These are phyloP conservation scores for Gambusia affinis DNA, from an alignment of 2,113 vertebrate species.

Conservation along the genomic window DNA sequence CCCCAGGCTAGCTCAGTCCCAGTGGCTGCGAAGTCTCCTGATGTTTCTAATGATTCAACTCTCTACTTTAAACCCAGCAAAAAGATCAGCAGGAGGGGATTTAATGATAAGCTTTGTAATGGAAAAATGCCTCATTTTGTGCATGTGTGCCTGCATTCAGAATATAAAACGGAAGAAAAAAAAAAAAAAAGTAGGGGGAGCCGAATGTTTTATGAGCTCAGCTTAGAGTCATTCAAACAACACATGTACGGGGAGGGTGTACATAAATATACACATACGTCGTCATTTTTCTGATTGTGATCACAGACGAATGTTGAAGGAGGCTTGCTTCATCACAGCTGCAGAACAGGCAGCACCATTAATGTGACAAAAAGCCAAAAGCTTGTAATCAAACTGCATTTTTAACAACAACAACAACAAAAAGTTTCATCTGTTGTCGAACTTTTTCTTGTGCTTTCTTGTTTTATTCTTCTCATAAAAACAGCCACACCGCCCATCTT, in stretches of 20 bases:
- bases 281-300: conserved; percentile 49
- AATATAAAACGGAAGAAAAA: conserved; percentile 37
- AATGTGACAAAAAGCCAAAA: not conserved
- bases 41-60: conserved; percentile 75
- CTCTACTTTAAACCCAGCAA: conserved; percentile 72
- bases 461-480: not conserved
- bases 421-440: no score
- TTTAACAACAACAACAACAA: not conserved
- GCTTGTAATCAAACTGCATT: not conserved
- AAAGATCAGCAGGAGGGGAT: conserved; percentile 74
- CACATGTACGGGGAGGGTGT: conserved; percentile 41
- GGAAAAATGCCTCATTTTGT: conserved; percentile 75
- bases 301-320: conserved; percentile 29
- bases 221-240: conserved; percentile 65
- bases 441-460: not conserved
- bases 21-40: conserved; percentile 68
- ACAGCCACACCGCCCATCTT: not conserved
- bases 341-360: conserved; percentile 10
- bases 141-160: conserved; percentile 60
- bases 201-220: conserved; percentile 55
- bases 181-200: conserved; percentile 11
- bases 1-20: conserved; percentile 56
- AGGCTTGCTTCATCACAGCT: conserved; percentile 23
- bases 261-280: conserved; percentile 34
- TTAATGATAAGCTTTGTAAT: conserved; percentile 81